Percentiles rank a stretch among this genome's conserved stretches.
Evolutionary conservation across 1,140 invertebrate species (phyloP).

Genomic region (Drosophila yakuba): DNA sequence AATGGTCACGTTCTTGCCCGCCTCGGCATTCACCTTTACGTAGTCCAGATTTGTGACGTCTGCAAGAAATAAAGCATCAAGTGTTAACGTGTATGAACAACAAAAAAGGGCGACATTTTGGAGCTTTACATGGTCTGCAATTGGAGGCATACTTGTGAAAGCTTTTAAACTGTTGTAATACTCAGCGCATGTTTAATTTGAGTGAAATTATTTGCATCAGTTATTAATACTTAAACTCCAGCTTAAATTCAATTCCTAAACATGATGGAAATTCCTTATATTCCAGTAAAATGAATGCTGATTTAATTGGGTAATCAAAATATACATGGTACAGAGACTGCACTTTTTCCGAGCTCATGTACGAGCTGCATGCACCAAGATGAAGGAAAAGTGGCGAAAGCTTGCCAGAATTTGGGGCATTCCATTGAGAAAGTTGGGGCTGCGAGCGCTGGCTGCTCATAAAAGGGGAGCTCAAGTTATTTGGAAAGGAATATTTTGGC

Average conservation of each 20-base stretch:
- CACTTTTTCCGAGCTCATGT: slow-evolving; percentile 10
- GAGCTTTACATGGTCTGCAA: too few species aligned
- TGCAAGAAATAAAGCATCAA: slow-evolving; percentile 54
- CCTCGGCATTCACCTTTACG: slow-evolving; percentile 87
- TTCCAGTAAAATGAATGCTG: neutral
- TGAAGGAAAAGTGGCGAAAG: slow-evolving; percentile 19
- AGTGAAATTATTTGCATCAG: too few species aligned
- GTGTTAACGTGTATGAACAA: neutral
- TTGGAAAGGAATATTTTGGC: slow-evolving; percentile 47
- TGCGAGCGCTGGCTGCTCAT: slow-evolving; percentile 6
- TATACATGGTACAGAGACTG: neutral
- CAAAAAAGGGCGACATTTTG: neutral
- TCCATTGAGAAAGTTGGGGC: slow-evolving; percentile 55
- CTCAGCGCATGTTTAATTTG: too few species aligned
- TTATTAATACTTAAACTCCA: neutral
- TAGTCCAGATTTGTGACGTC: slow-evolving; percentile 86
- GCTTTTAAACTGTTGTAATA: too few species aligned
- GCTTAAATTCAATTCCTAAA: neutral
- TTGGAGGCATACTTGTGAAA: too few species aligned
- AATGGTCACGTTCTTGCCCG: slow-evolving; percentile 88
- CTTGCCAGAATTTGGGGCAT: slow-evolving; percentile 45
- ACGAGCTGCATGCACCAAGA: neutral
- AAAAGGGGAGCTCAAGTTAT: slow-evolving; percentile 60
- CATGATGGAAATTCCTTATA: neutral
- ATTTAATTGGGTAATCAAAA: neutral